A percentile compares a stretch with the other conserved stretches of the same genome.
These are phyloP conservation scores for Orchesellides sinensis DNA, from an alignment of 2,888 invertebrate genomes.

Conservation along the genomic window DNA sequence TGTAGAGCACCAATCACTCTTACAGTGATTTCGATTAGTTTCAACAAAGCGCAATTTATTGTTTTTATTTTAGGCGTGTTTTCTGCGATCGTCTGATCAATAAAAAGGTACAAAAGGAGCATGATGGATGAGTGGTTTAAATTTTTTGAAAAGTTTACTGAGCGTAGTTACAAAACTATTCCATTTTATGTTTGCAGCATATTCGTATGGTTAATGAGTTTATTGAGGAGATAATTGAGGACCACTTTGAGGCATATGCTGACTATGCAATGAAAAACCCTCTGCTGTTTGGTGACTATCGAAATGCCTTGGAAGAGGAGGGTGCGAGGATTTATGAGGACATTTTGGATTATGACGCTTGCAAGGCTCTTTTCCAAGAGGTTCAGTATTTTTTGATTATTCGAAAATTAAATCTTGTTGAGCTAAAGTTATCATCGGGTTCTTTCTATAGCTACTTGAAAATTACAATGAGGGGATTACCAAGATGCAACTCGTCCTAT, in stretches of 20 bases:
- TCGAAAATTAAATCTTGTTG: neutral
- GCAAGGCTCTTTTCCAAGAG: constrained; percentile 92
- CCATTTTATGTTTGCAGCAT: constrained; percentile 79
- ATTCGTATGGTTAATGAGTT: constrained; percentile 81
- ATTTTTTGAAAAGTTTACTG: neutral
- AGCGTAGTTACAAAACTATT: neutral
- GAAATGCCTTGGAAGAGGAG: constrained; percentile 89
- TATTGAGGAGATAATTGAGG: constrained; percentile 81
- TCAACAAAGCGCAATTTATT: too few relatives aligned
- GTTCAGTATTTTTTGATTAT: too few relatives aligned
- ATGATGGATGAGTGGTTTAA: neutral
- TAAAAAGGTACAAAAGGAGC: constrained; percentile 78
- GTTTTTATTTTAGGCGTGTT: constrained; percentile 79
- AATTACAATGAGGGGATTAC: constrained; percentile 87
- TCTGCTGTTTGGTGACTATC: constrained; percentile 90
- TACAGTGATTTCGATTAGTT: neutral
- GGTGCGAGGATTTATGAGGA: constrained; percentile 92
- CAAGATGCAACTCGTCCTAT: constrained; percentile 89
- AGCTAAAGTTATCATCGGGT: neutral
- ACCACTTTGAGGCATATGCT: constrained; percentile 77
- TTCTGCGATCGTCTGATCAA: constrained; percentile 91
- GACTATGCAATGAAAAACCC: constrained; percentile 90
- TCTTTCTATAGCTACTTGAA: constrained; percentile 82
- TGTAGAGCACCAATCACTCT: neutral
- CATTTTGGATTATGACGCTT: constrained; percentile 91